Evolutionary conservation across 2,888 invertebrate genomes (phyloP), one percentile per base, ranked within the genome.

Genomic region (Zelleria hepariella): DNA sequence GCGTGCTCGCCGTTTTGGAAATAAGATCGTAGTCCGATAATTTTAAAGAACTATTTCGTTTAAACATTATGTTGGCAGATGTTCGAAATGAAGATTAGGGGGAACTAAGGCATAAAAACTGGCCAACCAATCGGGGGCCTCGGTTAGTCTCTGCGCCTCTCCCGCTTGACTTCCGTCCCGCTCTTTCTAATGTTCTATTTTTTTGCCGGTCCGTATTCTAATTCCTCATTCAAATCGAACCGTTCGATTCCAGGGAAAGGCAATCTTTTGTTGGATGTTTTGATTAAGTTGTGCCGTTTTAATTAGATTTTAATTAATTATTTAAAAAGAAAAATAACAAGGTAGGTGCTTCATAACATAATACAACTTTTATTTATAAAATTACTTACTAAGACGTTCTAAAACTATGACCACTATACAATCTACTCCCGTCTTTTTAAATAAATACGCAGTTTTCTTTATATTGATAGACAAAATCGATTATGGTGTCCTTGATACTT

Each of bases 101-200:
- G 88, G 87, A 87, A 86, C 84, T 86, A 85, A 86, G 69, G 78
- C 82, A 87, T 87, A 87, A 88, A 88, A 88, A 86, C 77, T 77
- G 81, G 84, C 83, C 86, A 84, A 80, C 87, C 87, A 87, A 88
- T 87, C 68, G 74, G 72, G 69, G 67, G 63, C 67, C 71, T 66
- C 67, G 66, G 60, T 71, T 67, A 65, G 77, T 67, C 64, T 65
- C 73, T 65, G 68, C 85, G 84, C 72, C 74, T 70, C 68, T 87
- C 79, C 62, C 72, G 60, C 80, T 60, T 59, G 32, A 66, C 70
- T 67, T 71, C 70, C 71, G 71, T 68, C 70, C 47, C 72, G 68
- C 73, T 86, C 84, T 79, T 78, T 87, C 87, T 88, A 88, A 86
- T 86, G 85, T 82, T 82, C 75, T 83, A 82, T 87, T 87, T 87